These are phyloP conservation scores for Sinotaia quadrata DNA, from an alignment of 2,888 invertebrate species.

Conservation along the genomic window DNA sequence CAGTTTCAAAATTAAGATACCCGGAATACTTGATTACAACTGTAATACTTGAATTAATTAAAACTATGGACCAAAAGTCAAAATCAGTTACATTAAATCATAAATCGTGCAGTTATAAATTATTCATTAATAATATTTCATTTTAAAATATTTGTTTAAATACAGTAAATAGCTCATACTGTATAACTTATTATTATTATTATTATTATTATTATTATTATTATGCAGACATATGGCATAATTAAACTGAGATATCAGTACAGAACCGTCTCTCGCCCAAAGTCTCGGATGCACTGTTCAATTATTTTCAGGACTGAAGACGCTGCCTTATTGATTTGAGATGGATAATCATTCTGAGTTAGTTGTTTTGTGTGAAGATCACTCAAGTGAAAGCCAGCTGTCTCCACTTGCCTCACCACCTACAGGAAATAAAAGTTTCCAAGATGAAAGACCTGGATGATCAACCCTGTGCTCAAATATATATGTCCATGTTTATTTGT, in stretches of 20 bases:
- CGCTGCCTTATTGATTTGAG: slow-evolving; percentile 50
- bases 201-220: too few relatives aligned
- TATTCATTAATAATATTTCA: too few relatives aligned
- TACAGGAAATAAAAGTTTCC: slow-evolving; percentile 9
- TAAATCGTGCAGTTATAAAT: too few relatives aligned
- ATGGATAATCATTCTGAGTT: slow-evolving; percentile 26
- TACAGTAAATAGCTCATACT: too few relatives aligned
- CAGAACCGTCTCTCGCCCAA: slow-evolving; percentile 52
- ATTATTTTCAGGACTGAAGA: slow-evolving; percentile 44
- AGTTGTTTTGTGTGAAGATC: slow-evolving; percentile 18
- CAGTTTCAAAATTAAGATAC: too few relatives aligned
- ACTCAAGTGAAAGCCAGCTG: slow-evolving; percentile 13
- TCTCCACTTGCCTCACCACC: slow-evolving; percentile 21
- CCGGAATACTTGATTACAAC: too few relatives aligned
- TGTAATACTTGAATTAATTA: too few relatives aligned
- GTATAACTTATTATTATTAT: too few relatives aligned
- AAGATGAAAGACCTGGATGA: not conserved
- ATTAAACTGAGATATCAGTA: slow-evolving; percentile 35
- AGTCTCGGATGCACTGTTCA: slow-evolving; percentile 51
- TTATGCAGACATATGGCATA: not conserved
- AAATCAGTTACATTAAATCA: too few relatives aligned
- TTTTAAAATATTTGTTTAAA: too few relatives aligned
- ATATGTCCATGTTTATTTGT: too few relatives aligned
- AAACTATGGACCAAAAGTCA: too few relatives aligned
- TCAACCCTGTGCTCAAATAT: not conserved